Evolutionary conservation across 2,797 vertebrate genomes (phyloP).

Genomic region (Phrynocephalus guinanensis): DNA sequence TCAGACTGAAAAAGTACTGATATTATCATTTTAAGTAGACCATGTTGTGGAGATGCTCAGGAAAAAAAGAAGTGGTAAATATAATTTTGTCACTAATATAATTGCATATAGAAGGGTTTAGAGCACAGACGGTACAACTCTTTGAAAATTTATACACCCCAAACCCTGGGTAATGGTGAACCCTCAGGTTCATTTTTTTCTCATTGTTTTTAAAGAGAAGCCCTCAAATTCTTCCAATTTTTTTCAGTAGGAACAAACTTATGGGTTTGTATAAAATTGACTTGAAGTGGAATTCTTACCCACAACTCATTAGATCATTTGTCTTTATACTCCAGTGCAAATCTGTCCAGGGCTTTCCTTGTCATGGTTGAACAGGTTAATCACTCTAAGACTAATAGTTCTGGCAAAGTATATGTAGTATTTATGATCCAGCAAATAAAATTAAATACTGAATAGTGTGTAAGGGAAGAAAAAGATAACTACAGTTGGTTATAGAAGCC

Average conservation of each 20-base stretch:
- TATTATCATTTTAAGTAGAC: neutral
- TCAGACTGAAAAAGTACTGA: neutral
- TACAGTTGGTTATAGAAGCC: too few relatives aligned
- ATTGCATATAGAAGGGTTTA: neutral
- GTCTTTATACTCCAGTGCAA: too few relatives aligned
- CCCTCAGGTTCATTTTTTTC: neutral
- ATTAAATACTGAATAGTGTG: too few relatives aligned
- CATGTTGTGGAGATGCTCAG: neutral
- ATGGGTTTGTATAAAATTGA: neutral
- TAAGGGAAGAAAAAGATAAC: too few relatives aligned
- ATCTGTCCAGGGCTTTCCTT: too few relatives aligned
- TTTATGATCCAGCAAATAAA: too few relatives aligned
- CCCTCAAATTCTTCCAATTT: neutral
- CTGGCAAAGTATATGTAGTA: too few relatives aligned
- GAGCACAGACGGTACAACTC: neutral
- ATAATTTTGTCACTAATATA: neutral
- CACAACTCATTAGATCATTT: neutral
- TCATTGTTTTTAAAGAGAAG: neutral
- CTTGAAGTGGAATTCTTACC: neutral
- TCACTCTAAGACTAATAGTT: too few relatives aligned
- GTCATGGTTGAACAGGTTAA: too few relatives aligned
- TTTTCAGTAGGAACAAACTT: neutral
- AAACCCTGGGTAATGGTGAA: neutral
- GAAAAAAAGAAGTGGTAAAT: neutral
- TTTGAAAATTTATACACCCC: neutral